Evolutionary conservation across 2,888 invertebrate genomes (phyloP), one percentile per base, ranked within the genome.

Genomic region (Eristalinus aeneus): DNA sequence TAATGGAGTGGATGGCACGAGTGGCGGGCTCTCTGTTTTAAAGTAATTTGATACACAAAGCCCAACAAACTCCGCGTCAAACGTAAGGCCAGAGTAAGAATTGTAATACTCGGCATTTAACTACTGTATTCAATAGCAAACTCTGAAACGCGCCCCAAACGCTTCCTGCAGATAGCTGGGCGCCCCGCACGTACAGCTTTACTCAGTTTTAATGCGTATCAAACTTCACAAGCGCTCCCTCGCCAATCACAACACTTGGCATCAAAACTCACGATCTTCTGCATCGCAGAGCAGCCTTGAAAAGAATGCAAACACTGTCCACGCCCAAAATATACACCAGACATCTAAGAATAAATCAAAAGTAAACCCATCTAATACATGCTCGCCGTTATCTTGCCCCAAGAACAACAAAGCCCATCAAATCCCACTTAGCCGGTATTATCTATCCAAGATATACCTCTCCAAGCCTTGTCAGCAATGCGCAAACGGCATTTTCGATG

Each of bases 401-500:
- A 46, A 46, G 16, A n/a, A 56, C 11, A 54, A 63, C 31, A 76
- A 76, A 53, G 23, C n/a, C 36, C 10, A 75, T 46, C 32, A 46
- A 58, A 9, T 58, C 39, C n/a, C 22, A 16, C 5, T 10, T 12
- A 36, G 56, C 22, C 10, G 8, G 27, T 20, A 60, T 67, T 53
- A 74, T 74, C 67, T 58, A 8, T 23, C 22, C 31, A 4, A 61
- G 39, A 61, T 67, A 46, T 27, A 22, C 20, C 31, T 63, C 39
- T 31, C n/a, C 56, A 69, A 63, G 53, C 39, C 61, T 0, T 56
- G 54, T 69, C 61, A 63, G 56, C 39, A 63, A 61, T 76, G 61
- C 67, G 32, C 46, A 60, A 75, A 56, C 56, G 10, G 31, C 23
- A 11, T 12, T 61, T 67, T 20, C 2, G 39, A n/a, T 4, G 1